These are phyloP conservation scores for Drosophila leonis DNA, from an alignment of 2,888 invertebrate genomes.

Conservation along the genomic window DNA sequence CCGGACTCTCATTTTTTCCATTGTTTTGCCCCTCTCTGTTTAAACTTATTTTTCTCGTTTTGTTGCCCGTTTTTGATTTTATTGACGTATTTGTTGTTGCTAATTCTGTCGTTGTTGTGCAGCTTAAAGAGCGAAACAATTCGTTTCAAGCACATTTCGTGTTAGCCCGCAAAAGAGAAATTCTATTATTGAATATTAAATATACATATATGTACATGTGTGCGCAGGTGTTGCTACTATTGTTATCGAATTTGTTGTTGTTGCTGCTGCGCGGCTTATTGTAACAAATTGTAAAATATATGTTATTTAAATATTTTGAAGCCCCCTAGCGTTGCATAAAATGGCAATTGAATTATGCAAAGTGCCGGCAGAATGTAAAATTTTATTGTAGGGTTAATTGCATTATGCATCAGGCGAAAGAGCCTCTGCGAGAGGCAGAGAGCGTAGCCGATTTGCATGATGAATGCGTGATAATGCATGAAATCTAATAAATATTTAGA, in stretches of 20 bases:
- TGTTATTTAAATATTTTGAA: slow-evolving; percentile 53
- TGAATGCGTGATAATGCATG: slow-evolving; percentile 17
- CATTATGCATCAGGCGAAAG: slow-evolving; percentile 7
- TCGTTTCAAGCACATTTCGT: slow-evolving; percentile 51
- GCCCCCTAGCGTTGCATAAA: slow-evolving; percentile 37
- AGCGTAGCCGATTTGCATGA: slow-evolving; percentile 15
- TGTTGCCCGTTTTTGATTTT: slow-evolving; percentile 1
- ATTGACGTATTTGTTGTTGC: slow-evolving; percentile 2
- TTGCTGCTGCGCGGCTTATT: slow-evolving; percentile 25
- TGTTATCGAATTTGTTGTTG: slow-evolving; percentile 8
- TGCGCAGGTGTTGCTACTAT: slow-evolving; percentile 30
- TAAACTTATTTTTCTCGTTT: slow-evolving; percentile 11
- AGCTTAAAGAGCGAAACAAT: slow-evolving; percentile 42
- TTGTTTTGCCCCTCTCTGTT: slow-evolving; percentile 38
- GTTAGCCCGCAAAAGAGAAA: slow-evolving; percentile 23
- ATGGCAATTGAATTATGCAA: slow-evolving; percentile 37
- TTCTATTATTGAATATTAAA: slow-evolving; percentile 35
- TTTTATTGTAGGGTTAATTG: slow-evolving; percentile 56
- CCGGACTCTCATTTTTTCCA: slow-evolving; percentile 34
- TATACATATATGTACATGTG: slow-evolving; percentile 4
- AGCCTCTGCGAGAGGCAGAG: too few species aligned
- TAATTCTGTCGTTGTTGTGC: slow-evolving; percentile 6
- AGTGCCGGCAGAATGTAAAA: slow-evolving; percentile 35
- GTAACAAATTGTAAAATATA: slow-evolving; percentile 52
- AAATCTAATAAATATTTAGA: slow-evolving; percentile 14